Evolutionary conservation across 2,888 invertebrate species (phyloP), one percentile per base, ranked within the genome.

Genomic region (Bugula neritina): DNA sequence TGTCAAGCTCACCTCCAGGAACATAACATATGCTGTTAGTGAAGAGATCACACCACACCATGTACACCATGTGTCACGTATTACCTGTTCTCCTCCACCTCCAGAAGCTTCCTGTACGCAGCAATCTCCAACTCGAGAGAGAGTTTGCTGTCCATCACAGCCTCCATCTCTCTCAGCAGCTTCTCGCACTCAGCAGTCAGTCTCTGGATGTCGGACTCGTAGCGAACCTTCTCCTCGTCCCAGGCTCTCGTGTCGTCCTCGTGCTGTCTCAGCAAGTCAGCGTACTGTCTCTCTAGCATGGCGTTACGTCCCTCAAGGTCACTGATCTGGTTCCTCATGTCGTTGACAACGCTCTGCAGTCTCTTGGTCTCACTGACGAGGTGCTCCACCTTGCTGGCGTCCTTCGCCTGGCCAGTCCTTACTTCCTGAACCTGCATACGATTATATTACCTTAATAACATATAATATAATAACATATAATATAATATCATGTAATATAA

Each of bases 81-180:
- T 72, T 77, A 84, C 84, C 86, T 83, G 80, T 82, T 86, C 79
- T 87, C 87, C 77, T 87, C 87, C 71, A 86, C 84, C 78, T 87
- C 87, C 76, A 87, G 79, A 79, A 87, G 83, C 77, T 86, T 87
- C 74, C 87, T 81, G 83, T 87, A 87, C 75, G 87, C 87, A 75
- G 86, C 86, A 75, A 87, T 87, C 79, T 87, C 87, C 72, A 87
- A 84, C 79, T 87, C 87, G 73, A 87, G 80, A 25, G 85, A 85
- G 73, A 87, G 84, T 76, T 87, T 87, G 77, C 85, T 85, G 77
- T 86, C 86, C 79, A 86, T 82, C 71, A 86, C 74, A 10, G 70
- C 70, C 52, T 70, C 70, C 52, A 70, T 54, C 77, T 84, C 82
- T 2, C 79, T 77, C 29, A 81, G 76, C n/a, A 81, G 78, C 71